Base-by-base conservation (phyloP, 2,113 vertebrate species). In the Lophochroa leadbeateri region DNA sequence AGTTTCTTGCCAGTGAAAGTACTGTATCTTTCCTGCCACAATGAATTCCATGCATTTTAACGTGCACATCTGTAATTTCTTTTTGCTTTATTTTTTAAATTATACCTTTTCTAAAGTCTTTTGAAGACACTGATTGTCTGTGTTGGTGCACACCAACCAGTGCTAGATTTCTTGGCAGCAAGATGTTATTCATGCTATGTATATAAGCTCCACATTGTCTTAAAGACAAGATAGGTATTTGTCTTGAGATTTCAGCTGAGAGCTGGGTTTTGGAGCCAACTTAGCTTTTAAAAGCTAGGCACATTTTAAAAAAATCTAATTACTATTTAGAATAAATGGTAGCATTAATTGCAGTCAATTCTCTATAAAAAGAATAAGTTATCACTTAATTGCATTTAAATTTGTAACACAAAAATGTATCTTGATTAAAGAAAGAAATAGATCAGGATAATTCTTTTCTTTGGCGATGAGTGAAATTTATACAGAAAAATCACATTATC, bases 331-430 rank as follows among this genome's bases (percentile, higher is more conserved):
- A 97, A 90, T 70, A 96, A 96, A 94, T 3, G 8, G 46, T 76
- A 88, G 8, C 90, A 94, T 98, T 97, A 97, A 97, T 94, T 97
- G 97, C 91, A 97, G 94, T 69, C 61, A 72, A 53, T 96, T 77
- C 58, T 94, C 82, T 97, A 70, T 94, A 96, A 96, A 96, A 97
- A 58, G 83, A 83, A 97, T 91, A 83, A 95, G 90, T 78, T 89
- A 71, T 93, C 76, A 39, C 65, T 97, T 97, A 97, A 98, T 94
- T 98, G 90, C 93, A 97, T 97, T 96, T 96, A 92, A 97, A 95
- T 90, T 93, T n/a, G 29, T 86, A 86, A 92, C 94, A 84, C 43
- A 90, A 94, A 97, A 97, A 95, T 96, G 41, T 67, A 70, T 96
- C 96, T 97, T 98, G 96, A 97, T 98, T 97, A 94, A 84, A 57